A percentile compares a stretch with the other conserved stretches of the same genome.
Evolutionary conservation across 2,888 invertebrate genomes (phyloP).

Genomic region (Leptura quadrifasciata): DNA sequence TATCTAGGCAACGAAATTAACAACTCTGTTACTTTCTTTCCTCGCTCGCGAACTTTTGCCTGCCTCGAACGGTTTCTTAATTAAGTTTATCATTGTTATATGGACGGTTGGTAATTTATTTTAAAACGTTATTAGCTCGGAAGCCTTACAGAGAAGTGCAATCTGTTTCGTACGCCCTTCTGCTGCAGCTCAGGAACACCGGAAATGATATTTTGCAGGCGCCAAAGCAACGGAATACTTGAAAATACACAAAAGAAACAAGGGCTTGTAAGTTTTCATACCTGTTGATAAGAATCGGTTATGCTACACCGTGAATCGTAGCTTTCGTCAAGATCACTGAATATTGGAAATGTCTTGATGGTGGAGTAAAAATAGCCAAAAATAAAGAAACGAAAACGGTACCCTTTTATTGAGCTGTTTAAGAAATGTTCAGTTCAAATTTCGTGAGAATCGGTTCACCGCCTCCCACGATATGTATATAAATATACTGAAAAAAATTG

Average conservation of each 20-base stretch:
- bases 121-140: conserved; percentile 53
- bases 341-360: too few species aligned
- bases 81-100: conserved; percentile 58
- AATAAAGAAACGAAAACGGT: too few species aligned
- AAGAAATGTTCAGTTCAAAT: too few species aligned
- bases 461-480: too few species aligned
- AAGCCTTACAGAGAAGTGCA: conserved; percentile 46
- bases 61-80: conserved; percentile 51
- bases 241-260: not conserved
- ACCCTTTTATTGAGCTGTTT: too few species aligned
- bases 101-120: conserved; percentile 57
- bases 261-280: not conserved
- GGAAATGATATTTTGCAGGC: not conserved
- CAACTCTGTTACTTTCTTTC: conserved; percentile 52
- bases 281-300: too few species aligned
- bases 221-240: not conserved
- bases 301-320: too few species aligned
- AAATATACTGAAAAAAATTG: too few species aligned
- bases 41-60: conserved; percentile 34
- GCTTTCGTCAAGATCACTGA: too few species aligned
- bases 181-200: not conserved
- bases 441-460: too few species aligned
- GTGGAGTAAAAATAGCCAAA: too few species aligned
- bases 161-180: conserved; percentile 41
- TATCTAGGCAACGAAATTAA: conserved; percentile 58